These are phyloP conservation scores for Akabosia matsudoensis DNA, from an alignment of 1,140 invertebrate species.

Conservation along the genomic window DNA sequence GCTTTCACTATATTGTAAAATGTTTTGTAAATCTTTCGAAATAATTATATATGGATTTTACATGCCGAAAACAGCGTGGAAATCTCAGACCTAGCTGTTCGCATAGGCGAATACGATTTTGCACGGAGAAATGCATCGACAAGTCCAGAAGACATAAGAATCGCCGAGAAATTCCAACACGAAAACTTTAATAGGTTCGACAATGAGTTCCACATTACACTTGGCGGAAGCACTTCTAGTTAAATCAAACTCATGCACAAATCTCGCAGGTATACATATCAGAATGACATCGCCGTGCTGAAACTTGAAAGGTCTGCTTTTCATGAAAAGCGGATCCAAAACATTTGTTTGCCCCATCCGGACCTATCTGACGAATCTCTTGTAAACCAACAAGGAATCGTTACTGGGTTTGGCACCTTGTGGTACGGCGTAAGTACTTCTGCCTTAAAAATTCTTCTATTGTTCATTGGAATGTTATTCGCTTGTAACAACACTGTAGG, in stretches of 20 bases:
- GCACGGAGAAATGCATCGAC: constrained; percentile 55
- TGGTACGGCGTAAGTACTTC: constrained; percentile 21
- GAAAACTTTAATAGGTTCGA: constrained; percentile 57
- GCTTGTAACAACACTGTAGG: constrained; percentile 49
- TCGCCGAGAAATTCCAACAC: constrained; percentile 64
- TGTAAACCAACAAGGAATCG: constrained; percentile 63
- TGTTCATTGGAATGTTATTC: background rate
- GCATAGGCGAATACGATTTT: constrained; percentile 79
- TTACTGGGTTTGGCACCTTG: constrained; percentile 60
- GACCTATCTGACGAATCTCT: constrained; percentile 55
- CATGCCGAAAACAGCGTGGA: constrained; percentile 59
- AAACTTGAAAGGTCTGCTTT: constrained; percentile 64
- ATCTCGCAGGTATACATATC: constrained; percentile 57
- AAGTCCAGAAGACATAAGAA: constrained; percentile 62
- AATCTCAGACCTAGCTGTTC: constrained; percentile 62
- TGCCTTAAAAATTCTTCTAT: constrained; percentile 6
- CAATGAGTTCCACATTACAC: background rate
- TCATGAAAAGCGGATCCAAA: constrained; percentile 76
- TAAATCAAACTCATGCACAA: background rate
- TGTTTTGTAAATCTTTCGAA: background rate
- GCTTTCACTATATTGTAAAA: constrained; percentile 1
- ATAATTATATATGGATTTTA: background rate
- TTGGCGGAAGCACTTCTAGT: background rate
- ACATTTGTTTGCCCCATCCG: constrained; percentile 69
- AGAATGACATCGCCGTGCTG: constrained; percentile 77